Conservation (phyloP, 2,888 invertebrate species). For the Sinotaia quadrata region DNA sequence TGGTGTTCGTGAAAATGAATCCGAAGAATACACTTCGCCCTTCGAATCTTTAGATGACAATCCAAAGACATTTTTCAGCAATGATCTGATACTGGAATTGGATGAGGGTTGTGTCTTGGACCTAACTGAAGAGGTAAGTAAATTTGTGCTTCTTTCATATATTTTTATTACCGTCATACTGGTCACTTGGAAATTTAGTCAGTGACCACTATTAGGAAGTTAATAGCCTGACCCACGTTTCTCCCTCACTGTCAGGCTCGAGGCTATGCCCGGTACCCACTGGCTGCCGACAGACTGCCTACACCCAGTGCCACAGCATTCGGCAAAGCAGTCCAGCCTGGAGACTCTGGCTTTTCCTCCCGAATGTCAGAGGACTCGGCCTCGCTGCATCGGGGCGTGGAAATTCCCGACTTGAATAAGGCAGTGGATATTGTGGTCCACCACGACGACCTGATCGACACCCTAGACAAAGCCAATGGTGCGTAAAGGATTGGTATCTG, state of each 20-base stretch:
- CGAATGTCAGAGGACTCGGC: slow-evolving; percentile 37
- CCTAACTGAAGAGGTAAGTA: slow-evolving; percentile 21
- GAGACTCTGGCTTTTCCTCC: slow-evolving; percentile 40
- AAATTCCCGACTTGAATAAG: slow-evolving; percentile 18
- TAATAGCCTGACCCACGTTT: not conserved
- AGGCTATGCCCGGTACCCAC: slow-evolving; percentile 16
- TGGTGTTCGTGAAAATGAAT: no score
- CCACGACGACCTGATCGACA: not conserved
- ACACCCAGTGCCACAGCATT: slow-evolving; percentile 28
- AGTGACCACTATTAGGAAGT: not conserved
- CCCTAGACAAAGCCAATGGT: slow-evolving; percentile 4
- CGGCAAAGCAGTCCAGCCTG: slow-evolving; percentile 17
- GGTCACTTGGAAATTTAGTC: no score
- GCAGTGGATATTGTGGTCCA: slow-evolving; percentile 12
- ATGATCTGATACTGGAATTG: no score
- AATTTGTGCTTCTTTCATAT: no score
- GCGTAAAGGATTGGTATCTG: slow-evolving; percentile 16
- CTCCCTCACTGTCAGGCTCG: slow-evolving; percentile 22
- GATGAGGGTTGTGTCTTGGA: slow-evolving; percentile 27
- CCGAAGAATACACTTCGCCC: no score
- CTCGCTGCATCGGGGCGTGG: slow-evolving; percentile 16
- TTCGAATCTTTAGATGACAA: no score
- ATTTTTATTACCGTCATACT: no score
- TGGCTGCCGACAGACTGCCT: slow-evolving; percentile 18
- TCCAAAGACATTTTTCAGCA: no score